Base-by-base conservation (phyloP, 1,140 invertebrate species). In the Vanessa tameamea region DNA sequence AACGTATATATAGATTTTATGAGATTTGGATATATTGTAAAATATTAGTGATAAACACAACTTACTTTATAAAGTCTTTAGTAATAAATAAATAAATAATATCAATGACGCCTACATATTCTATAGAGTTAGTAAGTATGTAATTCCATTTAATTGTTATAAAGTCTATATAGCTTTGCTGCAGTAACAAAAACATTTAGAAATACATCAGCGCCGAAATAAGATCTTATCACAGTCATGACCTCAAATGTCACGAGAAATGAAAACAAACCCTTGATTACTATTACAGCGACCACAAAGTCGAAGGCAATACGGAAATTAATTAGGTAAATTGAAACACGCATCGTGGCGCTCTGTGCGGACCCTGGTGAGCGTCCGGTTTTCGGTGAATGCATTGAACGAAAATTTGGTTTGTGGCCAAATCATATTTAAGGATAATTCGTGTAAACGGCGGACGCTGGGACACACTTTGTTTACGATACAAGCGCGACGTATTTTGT, bases 331-430 rank as follows among this genome's bases (percentile, higher is more conserved):
- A 78, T 80, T 65, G 73, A 20, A 59, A 74, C 73, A 20, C 51
- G 70, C 59, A 47, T 51, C 48, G 26, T 6, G 15, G 14, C 31
- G 57, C 14, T 37, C 31, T n/a, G 57, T 43, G 43, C 9, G 48
- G 12, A 51, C 13, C 3, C 26, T 4, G 5, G 14, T 61, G n/a
- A 13, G 20, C 57, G 31, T 37, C 4, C 48, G 48, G 37, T 57
- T 37, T 61, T 26, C 14, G 26, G 57, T 37, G 20, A 23, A 26
- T 13, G 55, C 55, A 37, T 72, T 11, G 47, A 55, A 48, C 65
- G 72, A 70, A 66, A 72, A 69, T 79, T 79, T 72, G 74, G 77
- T 78, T 78, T 76, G 67, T 68, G 71, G 67, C 77, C 73, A 73
- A 76, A 77, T 69, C 69, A 61, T 61, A 61, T 61, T 37, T 73